These are phyloP conservation scores for Accipiter cooperii DNA, from an alignment of 2,113 vertebrate species.

Conservation along the genomic window DNA sequence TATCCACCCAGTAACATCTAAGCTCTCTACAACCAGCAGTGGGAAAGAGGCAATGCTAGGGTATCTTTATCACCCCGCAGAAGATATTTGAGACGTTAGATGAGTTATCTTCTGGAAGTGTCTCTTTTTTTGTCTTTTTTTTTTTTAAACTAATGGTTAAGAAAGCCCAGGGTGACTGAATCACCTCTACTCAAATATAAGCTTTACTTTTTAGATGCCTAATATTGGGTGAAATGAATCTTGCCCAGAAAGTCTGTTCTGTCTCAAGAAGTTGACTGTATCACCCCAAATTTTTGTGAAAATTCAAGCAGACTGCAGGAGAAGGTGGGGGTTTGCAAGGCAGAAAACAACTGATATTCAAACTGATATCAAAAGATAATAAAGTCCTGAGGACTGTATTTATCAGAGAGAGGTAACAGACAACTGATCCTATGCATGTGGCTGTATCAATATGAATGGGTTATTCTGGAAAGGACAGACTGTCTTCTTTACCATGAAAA, in stretches of 20 bases:
- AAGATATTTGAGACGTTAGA: background rate
- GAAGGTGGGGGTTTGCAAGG: background rate
- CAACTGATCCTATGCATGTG: background rate
- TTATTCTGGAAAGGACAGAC: background rate
- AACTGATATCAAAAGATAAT: background rate
- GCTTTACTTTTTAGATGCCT: background rate
- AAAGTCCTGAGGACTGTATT: background rate
- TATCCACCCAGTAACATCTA: background rate
- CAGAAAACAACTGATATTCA: background rate
- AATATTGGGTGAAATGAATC: background rate
- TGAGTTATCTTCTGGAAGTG: background rate
- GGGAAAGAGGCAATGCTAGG: background rate
- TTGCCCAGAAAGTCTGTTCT: background rate
- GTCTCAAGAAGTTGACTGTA: background rate
- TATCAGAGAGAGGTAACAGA: background rate
- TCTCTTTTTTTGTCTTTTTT: background rate
- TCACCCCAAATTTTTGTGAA: background rate
- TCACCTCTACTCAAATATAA: background rate
- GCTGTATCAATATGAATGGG: background rate
- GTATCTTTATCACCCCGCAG: background rate
- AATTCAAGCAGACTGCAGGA: background rate
- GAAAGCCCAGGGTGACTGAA: background rate
- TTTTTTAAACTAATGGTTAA: background rate
- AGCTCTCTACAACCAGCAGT: background rate
- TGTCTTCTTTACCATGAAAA: background rate